Base-by-base conservation (phyloP, 2,888 invertebrate species). In the Choreutis nemorana region DNA sequence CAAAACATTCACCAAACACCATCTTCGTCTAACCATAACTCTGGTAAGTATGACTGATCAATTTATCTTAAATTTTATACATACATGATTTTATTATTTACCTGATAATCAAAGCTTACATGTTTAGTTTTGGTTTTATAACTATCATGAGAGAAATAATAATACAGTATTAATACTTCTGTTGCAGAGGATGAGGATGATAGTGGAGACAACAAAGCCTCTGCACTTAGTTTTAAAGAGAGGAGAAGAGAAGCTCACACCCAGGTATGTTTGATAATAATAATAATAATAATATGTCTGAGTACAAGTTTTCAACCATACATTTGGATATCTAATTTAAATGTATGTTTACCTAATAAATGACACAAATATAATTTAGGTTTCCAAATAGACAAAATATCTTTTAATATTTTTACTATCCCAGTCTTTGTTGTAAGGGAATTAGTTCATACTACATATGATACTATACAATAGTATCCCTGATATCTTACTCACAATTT, bases 191-290 rank as follows among this genome's bases (percentile, higher is more conserved):
- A 84, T 48, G 85, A 84, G 61, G 85, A 85, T 51, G 83, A 83
- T 38, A 83, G 83, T 43, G 83, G 82, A 24, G 84, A 84, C 47
- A 82, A 81, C 43, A 81, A 75, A 47, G 68, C 77, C 13, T 77
- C 82, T 35, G 71, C 91, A 2, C 70, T 93, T 33, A 94, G 90
- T 54, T 97, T 96, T 63, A 97, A 95, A 61, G 96, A 97, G 54
- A 82, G 97, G 20, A 83, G 97, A 30, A 82, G 97, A 37, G 96
- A 97, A 64, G 97, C 97, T 3, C 97, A 97, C 58, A 97, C 97
- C 0, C 84, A 79, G 66, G 80, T 79, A 49, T 24, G 11, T 28
- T 24, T 9, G n/a, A 21, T 14, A 13, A 21, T n/a, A 15, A 13
- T 27, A 15, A 14, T 9, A n/a, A n/a, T n/a, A n/a, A n/a, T n/a